Percentiles rank a stretch among this genome's conserved stretches.
Conservation (phyloP, 53 echinoderm and acorn worm genomes). For the Patiria pectinifera region DNA sequence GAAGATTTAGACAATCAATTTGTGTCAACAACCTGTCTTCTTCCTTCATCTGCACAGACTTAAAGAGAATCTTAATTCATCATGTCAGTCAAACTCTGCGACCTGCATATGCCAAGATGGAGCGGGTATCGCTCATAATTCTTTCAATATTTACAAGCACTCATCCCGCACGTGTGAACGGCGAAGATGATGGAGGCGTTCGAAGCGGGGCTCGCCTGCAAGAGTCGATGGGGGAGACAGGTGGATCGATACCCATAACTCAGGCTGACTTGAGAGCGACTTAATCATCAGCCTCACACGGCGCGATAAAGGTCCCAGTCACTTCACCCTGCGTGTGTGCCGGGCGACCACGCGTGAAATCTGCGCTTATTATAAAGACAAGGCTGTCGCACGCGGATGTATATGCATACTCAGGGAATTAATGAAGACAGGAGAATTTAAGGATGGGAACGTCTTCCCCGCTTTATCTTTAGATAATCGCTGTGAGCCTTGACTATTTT, state of each 20-base stretch:
- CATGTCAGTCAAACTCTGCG: background rate
- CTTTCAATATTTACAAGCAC: slow-evolving; percentile 16
- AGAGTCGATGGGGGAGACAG: slow-evolving; percentile 15
- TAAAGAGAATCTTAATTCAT: background rate
- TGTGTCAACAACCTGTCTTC: background rate
- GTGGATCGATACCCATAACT: slow-evolving; percentile 26
- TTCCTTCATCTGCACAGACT: background rate
- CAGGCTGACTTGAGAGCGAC: slow-evolving; percentile 7
- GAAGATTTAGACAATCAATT: background rate
- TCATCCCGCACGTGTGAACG: background rate
- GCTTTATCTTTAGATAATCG: too few species aligned
- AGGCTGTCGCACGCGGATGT: too few species aligned
- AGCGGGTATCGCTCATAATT: background rate
- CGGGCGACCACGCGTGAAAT: background rate
- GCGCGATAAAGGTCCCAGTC: background rate
- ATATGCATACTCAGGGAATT: too few species aligned
- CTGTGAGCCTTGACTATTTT: too few species aligned
- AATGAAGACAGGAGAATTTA: too few species aligned
- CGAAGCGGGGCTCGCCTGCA: background rate
- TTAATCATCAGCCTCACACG: background rate
- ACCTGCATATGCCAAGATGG: background rate
- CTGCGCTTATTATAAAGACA: too few species aligned
- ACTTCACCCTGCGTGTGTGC: background rate
- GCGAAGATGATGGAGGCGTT: background rate
- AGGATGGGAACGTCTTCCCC: too few species aligned